Evolutionary conservation across 2,888 invertebrate genomes (phyloP), one percentile per base, ranked within the genome.

Genomic region (Tuta absoluta): DNA sequence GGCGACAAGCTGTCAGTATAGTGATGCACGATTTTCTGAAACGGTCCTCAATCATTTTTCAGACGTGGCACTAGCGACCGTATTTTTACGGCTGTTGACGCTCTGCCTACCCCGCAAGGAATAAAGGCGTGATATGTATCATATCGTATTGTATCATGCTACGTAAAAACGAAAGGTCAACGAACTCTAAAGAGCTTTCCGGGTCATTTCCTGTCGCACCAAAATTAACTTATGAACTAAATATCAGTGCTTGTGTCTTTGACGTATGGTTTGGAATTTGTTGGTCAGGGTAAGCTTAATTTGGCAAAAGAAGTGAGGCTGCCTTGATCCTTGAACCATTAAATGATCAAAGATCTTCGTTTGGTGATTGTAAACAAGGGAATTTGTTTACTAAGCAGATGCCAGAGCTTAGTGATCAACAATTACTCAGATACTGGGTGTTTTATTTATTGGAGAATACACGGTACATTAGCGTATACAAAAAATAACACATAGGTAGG

Each of bases 311-410:
- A 74, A 73, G 70, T 72, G 72, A 70, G 70, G 65, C 63, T 62
- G 66, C 62, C 69, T 71, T 74, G 73, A 77, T 75, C 77, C 75
- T 76, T 78, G 76, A 76, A 76, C 74, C 72, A 65, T 63, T 57
- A 72, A 72, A 71, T 72, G 71, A 75, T 77, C 70, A 73, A 71
- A 77, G 75, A 75, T 74, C 71, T 74, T 78, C 72, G 69, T 68
- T 68, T 63, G 67, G 72, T 76, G 81, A 14, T 41, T 12, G 14
- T 41, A 41, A 41, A 41, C 41, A 41, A 41, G 41, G n/a, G 41
- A n/a, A 41, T 41, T 41, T 41, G 14, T 41, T 41, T 41, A 82
- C 81, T 80, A 77, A 73, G 79, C 68, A 80, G 81, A 67, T 69
- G 69, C 68, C 66, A 71, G 68, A 69, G 64, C 51, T 49, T 41